phyloP scores from a whole-genome alignment of 1,140 invertebrate species.

The Charaxes varanes region DNA sequence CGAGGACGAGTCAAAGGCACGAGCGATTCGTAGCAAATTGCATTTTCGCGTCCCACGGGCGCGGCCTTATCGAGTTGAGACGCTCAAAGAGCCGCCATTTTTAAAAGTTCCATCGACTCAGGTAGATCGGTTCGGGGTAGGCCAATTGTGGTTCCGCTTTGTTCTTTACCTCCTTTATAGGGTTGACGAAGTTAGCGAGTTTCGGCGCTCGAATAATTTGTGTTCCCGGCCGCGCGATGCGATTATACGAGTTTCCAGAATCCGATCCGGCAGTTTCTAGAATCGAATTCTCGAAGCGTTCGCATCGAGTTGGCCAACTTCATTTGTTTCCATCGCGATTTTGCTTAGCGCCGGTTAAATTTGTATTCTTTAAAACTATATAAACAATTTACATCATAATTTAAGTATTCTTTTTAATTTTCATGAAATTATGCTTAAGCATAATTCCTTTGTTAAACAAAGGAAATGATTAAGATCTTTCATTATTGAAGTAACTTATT shows the following conservation, averaged over 20 bases:
- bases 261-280: slow-evolving; percentile 49
- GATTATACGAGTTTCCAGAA: slow-evolving; percentile 60
- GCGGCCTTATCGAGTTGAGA: slow-evolving; percentile 58
- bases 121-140: slow-evolving; percentile 50
- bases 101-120: slow-evolving; percentile 69
- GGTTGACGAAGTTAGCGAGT: slow-evolving; percentile 69
- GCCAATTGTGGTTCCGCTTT: slow-evolving; percentile 68
- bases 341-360: neutral
- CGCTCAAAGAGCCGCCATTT: slow-evolving; percentile 69
- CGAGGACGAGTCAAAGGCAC: slow-evolving; percentile 60
- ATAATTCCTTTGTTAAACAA: too few relatives aligned
- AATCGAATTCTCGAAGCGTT: slow-evolving; percentile 51
- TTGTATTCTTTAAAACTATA: too few relatives aligned
- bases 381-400: too few relatives aligned
- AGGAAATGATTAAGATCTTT: too few relatives aligned
- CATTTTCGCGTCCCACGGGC: slow-evolving; percentile 69
- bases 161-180: slow-evolving; percentile 62
- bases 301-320: slow-evolving; percentile 38
- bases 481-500: too few relatives aligned
- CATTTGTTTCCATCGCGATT: slow-evolving; percentile 25
- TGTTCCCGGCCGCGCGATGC: slow-evolving; percentile 60
- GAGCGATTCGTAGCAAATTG: slow-evolving; percentile 63
- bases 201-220: slow-evolving; percentile 68
- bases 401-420: too few relatives aligned
- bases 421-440: too few relatives aligned